Conservation (phyloP, 2,888 invertebrate species). For the Acronicta psi region DNA sequence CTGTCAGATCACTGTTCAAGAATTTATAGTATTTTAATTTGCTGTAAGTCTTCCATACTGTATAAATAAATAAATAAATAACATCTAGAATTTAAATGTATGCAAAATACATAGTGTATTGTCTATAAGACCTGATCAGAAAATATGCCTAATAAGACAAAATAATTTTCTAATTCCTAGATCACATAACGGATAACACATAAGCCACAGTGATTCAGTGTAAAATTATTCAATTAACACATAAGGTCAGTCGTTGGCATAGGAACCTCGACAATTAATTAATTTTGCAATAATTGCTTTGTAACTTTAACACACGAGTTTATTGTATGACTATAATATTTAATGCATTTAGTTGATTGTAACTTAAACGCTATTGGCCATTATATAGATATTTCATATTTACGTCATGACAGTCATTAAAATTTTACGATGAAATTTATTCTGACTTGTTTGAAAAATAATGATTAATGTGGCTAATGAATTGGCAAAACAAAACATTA, state of each 20-base stretch:
- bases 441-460: no score
- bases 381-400: neutral
- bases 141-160: constrained; percentile 1
- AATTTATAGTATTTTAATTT: no score
- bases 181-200: constrained; percentile 12
- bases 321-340: constrained; percentile 40
- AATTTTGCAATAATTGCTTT: constrained; percentile 39
- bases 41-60: no score
- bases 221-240: constrained; percentile 18
- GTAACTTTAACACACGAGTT: constrained; percentile 44
- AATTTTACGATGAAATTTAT: no score
- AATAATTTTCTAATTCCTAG: constrained; percentile 5
- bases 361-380: neutral
- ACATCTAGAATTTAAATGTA: no score
- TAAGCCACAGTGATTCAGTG: constrained; percentile 15
- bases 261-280: constrained; percentile 41
- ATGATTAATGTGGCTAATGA: no score
- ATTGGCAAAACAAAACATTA: no score
- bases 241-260: constrained; percentile 28
- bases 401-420: neutral
- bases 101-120: no score
- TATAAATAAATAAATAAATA: no score
- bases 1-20: no score
- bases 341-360: constrained; percentile 19
- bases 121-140: neutral